These are phyloP conservation scores for Drosophila gaucha DNA, from an alignment of 2,888 invertebrate genomes.

Conservation along the genomic window DNA sequence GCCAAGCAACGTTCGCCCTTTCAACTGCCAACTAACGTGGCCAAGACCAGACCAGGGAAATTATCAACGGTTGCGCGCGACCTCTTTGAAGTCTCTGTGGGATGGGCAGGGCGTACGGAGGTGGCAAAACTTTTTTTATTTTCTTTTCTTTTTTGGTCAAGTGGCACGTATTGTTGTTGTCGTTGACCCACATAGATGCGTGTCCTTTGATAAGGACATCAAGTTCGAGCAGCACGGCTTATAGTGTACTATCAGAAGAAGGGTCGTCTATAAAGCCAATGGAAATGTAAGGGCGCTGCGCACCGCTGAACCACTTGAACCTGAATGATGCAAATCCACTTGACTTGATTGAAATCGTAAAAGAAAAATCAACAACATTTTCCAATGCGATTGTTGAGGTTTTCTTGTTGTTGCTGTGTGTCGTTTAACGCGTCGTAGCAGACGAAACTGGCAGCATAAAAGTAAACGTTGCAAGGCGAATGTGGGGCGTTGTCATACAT, in stretches of 20 bases:
- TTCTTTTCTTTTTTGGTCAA: conserved; percentile 37
- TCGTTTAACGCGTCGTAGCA: conserved; percentile 16
- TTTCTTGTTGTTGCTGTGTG: conserved; percentile 5
- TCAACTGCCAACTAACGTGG: conserved; percentile 28
- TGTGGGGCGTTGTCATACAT: conserved; percentile 44
- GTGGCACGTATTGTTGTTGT: conserved; percentile 28
- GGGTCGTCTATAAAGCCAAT: conserved; percentile 31
- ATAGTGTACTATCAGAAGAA: conserved; percentile 1
- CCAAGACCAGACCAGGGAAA: conserved; percentile 29
- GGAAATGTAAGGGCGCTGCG: conserved; percentile 33
- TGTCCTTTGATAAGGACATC: conserved; percentile 45
- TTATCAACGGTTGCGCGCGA: conserved; percentile 25
- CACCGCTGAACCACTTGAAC: conserved; percentile 57
- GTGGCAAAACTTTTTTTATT: conserved; percentile 1
- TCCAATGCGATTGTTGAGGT: conserved; percentile 22
- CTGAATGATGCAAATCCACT: conserved; percentile 72
- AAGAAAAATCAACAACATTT: conserved; percentile 56
- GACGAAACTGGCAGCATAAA: conserved; percentile 64
- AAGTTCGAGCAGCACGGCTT: background rate
- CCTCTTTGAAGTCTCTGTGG: conserved; percentile 3
- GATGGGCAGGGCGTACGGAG: background rate
- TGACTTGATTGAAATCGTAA: conserved; percentile 79
- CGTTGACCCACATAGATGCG: conserved; percentile 60
- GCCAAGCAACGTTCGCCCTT: background rate
- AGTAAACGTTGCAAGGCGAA: conserved; percentile 46